Evolutionary conservation across 2,888 invertebrate genomes (phyloP).

Genomic region (Torymus texanus): DNA sequence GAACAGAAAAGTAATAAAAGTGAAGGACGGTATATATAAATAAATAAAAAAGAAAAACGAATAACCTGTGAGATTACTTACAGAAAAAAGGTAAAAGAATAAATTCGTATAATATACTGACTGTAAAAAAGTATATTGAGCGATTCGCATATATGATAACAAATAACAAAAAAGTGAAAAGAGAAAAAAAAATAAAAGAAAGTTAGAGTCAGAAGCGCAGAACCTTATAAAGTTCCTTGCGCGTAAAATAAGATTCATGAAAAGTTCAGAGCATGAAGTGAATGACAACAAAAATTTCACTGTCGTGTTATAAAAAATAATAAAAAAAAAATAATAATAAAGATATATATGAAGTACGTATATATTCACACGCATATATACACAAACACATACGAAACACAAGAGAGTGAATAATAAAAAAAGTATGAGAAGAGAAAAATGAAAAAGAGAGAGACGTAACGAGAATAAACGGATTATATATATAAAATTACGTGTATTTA

Average conservation of each 20-base stretch:
- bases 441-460: constrained; percentile 45
- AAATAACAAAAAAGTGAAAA: not conserved
- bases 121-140: constrained; percentile 43
- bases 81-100: constrained; percentile 10
- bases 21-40: constrained; percentile 42
- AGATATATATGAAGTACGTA: constrained; percentile 8
- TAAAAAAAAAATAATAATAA: constrained; percentile 20
- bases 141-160: constrained; percentile 27
- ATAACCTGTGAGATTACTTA: constrained; percentile 32
- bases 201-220: not conserved
- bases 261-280: constrained; percentile 8
- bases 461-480: constrained; percentile 53
- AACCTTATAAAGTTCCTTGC: constrained; percentile 16
- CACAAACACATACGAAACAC: constrained; percentile 21
- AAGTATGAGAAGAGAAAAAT: constrained; percentile 35
- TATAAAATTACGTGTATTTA: constrained; percentile 59
- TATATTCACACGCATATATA: constrained; percentile 15
- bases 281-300: constrained; percentile 2
- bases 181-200: not conserved
- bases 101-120: constrained; percentile 29
- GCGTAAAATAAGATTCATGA: constrained; percentile 17
- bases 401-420: constrained; percentile 28
- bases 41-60: constrained; percentile 1
- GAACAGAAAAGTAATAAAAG: constrained; percentile 24
- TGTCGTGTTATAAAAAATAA: constrained; percentile 24